These are phyloP conservation scores for Abrostola tripartita DNA, from an alignment of 2,888 invertebrate genomes.

Conservation along the genomic window DNA sequence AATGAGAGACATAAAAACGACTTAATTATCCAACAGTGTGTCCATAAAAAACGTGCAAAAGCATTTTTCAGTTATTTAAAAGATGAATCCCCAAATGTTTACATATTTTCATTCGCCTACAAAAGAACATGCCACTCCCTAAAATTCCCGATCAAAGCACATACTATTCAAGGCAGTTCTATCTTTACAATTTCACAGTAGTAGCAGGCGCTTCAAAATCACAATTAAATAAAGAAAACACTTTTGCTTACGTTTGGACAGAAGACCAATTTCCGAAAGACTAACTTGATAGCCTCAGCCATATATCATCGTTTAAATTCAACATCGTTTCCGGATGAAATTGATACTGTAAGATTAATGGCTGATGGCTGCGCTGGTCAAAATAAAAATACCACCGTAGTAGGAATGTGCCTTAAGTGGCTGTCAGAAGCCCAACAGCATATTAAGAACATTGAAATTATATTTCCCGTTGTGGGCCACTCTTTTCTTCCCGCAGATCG, in stretches of 20 bases:
- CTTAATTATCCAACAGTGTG: neutral
- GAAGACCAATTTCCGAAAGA: conserved; percentile 2
- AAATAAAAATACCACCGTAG: conserved; percentile 4
- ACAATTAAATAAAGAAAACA: neutral
- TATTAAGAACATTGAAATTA: neutral
- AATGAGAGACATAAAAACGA: neutral
- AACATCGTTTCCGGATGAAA: too few species aligned
- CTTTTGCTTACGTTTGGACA: conserved; percentile 3
- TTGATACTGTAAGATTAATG: conserved; percentile 1
- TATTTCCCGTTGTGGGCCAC: neutral
- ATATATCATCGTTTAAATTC: neutral
- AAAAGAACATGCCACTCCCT: conserved; percentile 3
- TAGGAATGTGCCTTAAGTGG: conserved; percentile 1
- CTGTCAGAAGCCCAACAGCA: conserved; percentile 1
- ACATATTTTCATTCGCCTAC: neutral
- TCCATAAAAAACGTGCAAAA: conserved; percentile 2
- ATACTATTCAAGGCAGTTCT: conserved; percentile 3
- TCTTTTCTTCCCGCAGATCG: conserved; percentile 2
- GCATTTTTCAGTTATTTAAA: neutral
- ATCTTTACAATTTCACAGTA: conserved; percentile 4
- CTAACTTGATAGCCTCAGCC: conserved; percentile 3
- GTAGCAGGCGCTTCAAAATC: conserved; percentile 2
- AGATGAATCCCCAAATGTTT: neutral
- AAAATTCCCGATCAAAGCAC: conserved; percentile 1
- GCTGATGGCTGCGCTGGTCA: conserved; percentile 2